These are phyloP conservation scores for Anarsia innoxiella DNA, from an alignment of 2,888 invertebrate genomes.

Conservation along the genomic window DNA sequence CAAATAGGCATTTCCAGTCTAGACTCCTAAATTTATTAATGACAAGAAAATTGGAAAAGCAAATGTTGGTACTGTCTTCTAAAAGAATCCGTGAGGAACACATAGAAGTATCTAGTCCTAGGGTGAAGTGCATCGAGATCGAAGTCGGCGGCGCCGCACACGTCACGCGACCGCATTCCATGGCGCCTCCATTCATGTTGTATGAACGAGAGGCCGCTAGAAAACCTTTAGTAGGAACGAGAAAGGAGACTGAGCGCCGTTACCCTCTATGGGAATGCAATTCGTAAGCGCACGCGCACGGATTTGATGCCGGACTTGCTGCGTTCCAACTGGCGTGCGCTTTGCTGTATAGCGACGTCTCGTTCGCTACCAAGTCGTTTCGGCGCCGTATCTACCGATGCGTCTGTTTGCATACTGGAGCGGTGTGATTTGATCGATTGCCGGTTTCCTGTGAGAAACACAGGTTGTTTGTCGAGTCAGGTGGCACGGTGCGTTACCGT, in stretches of 20 bases:
- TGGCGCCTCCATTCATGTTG: constrained; percentile 70
- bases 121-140: constrained; percentile 71
- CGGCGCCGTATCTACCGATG: constrained; percentile 48
- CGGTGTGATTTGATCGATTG: constrained; percentile 64
- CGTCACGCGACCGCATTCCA: constrained; percentile 79
- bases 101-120: constrained; percentile 45
- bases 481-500: constrained; percentile 53
- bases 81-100: constrained; percentile 21
- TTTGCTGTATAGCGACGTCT: constrained; percentile 38
- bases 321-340: constrained; percentile 44
- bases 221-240: constrained; percentile 52
- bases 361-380: constrained; percentile 41
- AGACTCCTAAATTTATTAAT: no score
- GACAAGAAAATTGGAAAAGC: no score
- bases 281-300: constrained; percentile 67
- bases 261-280: constrained; percentile 69
- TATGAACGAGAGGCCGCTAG: constrained; percentile 49
- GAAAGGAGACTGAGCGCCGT: constrained; percentile 57
- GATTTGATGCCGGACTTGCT: constrained; percentile 55
- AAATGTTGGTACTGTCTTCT: no score
- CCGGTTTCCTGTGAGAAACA: constrained; percentile 65
- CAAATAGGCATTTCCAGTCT: no score
- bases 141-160: constrained; percentile 75
- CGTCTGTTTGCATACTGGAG: constrained; percentile 57
- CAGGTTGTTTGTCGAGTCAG: constrained; percentile 62